These are phyloP conservation scores for Drosophila ercepeae DNA, from an alignment of 1,140 invertebrate species.

Conservation along the genomic window DNA sequence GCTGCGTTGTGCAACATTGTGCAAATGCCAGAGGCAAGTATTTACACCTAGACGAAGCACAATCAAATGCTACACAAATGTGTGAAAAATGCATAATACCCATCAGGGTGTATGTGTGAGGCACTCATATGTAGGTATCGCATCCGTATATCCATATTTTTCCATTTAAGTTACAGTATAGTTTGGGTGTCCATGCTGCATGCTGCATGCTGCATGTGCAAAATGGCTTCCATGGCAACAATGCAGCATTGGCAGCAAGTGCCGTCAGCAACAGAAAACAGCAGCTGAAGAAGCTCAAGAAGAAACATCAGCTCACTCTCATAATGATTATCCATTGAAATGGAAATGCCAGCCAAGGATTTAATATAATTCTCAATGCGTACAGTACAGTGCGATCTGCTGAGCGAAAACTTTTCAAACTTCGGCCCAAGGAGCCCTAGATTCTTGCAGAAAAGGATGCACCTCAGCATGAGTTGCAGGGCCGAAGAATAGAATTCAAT, in stretches of 20 bases:
- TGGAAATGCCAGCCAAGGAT: slow-evolving; percentile 79
- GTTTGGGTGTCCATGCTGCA: slow-evolving; percentile 20
- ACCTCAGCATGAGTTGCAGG: slow-evolving; percentile 66
- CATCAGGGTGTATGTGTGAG: slow-evolving; percentile 39
- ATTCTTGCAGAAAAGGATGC: slow-evolving; percentile 27
- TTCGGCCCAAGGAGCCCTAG: slow-evolving; percentile 13
- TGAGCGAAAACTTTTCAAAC: slow-evolving; percentile 61
- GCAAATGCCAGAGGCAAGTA: slow-evolving; percentile 73
- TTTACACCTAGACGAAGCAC: slow-evolving; percentile 75
- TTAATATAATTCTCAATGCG: slow-evolving; percentile 78
- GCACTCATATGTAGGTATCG: not conserved
- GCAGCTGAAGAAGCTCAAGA: slow-evolving; percentile 18
- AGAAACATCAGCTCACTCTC: slow-evolving; percentile 47
- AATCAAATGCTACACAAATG: slow-evolving; percentile 74
- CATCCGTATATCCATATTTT: slow-evolving; percentile 5
- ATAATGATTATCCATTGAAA: slow-evolving; percentile 83
- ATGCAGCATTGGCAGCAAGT: slow-evolving; percentile 41
- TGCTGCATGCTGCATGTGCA: no score
- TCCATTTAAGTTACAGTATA: slow-evolving; percentile 2
- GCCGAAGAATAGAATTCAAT: slow-evolving; percentile 76
- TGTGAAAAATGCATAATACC: slow-evolving; percentile 78
- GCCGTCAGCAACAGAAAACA: slow-evolving; percentile 43
- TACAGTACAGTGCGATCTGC: slow-evolving; percentile 67
- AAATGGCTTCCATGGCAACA: slow-evolving; percentile 63
- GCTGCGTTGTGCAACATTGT: slow-evolving; percentile 70